Conservation (phyloP, 2,113 vertebrate genomes). For the Sapajus apella region DNA sequence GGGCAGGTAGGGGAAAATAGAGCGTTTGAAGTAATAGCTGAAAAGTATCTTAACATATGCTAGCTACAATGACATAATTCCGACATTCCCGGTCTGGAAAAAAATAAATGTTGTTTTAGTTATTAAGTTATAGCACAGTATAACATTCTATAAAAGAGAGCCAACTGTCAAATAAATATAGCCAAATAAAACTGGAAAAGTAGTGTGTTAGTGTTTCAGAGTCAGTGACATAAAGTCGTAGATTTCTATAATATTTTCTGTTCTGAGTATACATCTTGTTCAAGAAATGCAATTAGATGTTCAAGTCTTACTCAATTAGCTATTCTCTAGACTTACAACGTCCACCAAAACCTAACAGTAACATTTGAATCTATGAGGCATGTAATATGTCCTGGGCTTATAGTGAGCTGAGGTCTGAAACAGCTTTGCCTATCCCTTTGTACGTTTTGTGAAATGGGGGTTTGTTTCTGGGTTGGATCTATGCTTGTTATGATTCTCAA, state of each 20-base stretch:
- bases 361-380: neutral
- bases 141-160: neutral
- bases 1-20: neutral
- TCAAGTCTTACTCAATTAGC: neutral
- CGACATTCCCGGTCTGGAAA: neutral
- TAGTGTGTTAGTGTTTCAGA: neutral
- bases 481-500: neutral
- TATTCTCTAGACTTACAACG: neutral
- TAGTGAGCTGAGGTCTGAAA: neutral
- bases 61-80: neutral
- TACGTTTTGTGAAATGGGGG: neutral
- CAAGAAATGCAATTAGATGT: neutral
- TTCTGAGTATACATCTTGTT: neutral
- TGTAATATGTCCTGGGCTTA: neutral
- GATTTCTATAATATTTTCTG: conserved; percentile 27
- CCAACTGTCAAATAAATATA: neutral
- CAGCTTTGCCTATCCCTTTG: neutral
- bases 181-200: neutral
- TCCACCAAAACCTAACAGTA: neutral
- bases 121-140: neutral
- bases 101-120: neutral
- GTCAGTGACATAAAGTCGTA: neutral
- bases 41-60: neutral
- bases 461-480: neutral
- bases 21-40: neutral